Evolutionary conservation across 2,113 vertebrate species (phyloP), one percentile per base, ranked within the genome.

Genomic region (Gracilinanus agilis): DNA sequence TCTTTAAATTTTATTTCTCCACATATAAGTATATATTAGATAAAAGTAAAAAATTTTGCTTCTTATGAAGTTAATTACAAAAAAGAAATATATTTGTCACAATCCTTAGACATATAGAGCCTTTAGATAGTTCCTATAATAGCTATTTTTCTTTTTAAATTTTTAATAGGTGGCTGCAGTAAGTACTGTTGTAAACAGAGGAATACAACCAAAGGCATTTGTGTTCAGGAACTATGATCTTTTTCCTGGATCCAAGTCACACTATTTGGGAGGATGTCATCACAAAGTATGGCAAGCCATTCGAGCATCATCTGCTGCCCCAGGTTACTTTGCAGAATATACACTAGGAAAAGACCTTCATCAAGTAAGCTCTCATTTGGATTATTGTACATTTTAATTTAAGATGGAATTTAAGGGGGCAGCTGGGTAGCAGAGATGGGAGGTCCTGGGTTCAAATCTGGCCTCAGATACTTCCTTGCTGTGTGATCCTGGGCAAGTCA

Each of bases 181-280:
- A 96, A 99, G 99, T 97, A 99, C 99, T 54, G 98, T 99, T 93
- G 99, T 99, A 75, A 99, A 99, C 98, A 98, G 99, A 98, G 99
- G 99, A 91, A 98, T 98, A 88, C 99, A 99, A 9, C 98, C 99
- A 88, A 99, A 99, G 98, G 99, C 99, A 8, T 99, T 99, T 95
- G 99, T 99, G 93, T 99, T 99, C 96, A 99, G 99, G 97, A 99
- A 99, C 98, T 99, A 99, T 98, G 99, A 99, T 95, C 99, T 99
- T 95, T 98, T 99, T 67, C 99, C 99, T 40, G 99, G 99, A 53
- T 95, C 99, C 92, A 99, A 99, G 93, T 99, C 99, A 61, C 99
- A 99, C 97, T 99, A 99, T 96, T 98, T 99, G 92, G 99, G 99
- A 96, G 98, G 99, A 95, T 99, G 99, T 98, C 99, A 99, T 24